Evolutionary conservation across 2,797 vertebrate genomes (phyloP), one percentile per base, ranked within the genome.

Genomic region (Poecilia picta): DNA sequence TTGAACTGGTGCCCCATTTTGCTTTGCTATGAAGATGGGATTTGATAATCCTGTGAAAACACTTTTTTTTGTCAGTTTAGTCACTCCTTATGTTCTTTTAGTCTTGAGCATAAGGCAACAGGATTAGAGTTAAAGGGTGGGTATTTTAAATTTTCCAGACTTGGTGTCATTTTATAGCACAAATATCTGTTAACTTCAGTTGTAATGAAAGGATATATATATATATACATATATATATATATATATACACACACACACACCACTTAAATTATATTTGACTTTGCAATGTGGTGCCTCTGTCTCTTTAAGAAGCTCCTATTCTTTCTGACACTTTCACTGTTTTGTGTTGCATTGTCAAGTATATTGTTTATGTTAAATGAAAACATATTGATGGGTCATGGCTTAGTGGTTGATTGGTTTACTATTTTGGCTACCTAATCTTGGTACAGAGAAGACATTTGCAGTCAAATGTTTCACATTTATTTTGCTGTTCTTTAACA

Each of bases 21-120:
- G 25, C 12, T 72, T 46, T 72, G 41, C 43, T 16, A 72, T 16
- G 23, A 25, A 43, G 68, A 7, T 43, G 41, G 5, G 41, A 70
- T n/a, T 70, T 70, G 68, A 45, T 43, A n/a, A n/a, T 70, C 4
- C 39, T n/a, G 66, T 43, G 18, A 68, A 68, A 66, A 66, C 36
- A 68, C 5, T 25, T 53, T n/a, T 4, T 3, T 71, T 43, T 43
- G 45, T n/a, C 7, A 46, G 25, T 28, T 28, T 46, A 28, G 43
- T 72, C n/a, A 46, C 68, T 45, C 68, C 43, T 46, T 43, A 71
- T 46, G 25, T 46, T 72, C 41, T 45, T 28, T 28, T 72, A 25
- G 25, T 45, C 3, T 25, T 28, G n/a, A 23, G 41, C 5, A 46
- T n/a, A 16, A 28, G 43, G 25, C 25, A 57, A 57, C 53, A 57